phyloP scores from a whole-genome alignment of 1,140 invertebrate genomes.

The Drosophila nigromelanica region DNA sequence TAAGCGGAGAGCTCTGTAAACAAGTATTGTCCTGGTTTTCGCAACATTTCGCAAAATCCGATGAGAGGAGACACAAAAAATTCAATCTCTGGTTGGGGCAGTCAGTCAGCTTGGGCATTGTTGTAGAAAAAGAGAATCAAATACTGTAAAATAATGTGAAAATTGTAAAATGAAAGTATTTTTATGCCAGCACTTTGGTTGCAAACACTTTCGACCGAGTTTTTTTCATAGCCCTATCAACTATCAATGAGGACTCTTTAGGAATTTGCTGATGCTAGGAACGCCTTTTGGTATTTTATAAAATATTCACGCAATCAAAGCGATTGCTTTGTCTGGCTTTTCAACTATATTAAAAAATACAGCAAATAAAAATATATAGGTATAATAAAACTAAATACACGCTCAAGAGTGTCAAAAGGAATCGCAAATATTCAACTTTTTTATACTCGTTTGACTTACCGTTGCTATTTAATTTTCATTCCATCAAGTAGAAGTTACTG shows the following conservation, averaged over 20 bases:
- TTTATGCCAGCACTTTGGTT: slow-evolving; percentile 38
- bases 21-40: slow-evolving; percentile 43
- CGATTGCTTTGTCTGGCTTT: slow-evolving; percentile 24
- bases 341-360: neutral
- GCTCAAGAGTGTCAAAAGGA: slow-evolving; percentile 9
- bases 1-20: slow-evolving; percentile 49
- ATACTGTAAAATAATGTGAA: slow-evolving; percentile 56
- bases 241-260: slow-evolving; percentile 46
- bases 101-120: slow-evolving; percentile 23
- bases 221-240: slow-evolving; percentile 20
- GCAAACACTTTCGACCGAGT: slow-evolving; percentile 34
- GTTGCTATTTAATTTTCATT: slow-evolving; percentile 51
- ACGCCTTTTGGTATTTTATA: slow-evolving; percentile 31
- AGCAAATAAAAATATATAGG: neutral
- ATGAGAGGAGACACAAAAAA: slow-evolving; percentile 34
- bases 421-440: slow-evolving; percentile 6
- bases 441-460: neutral
- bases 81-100: slow-evolving; percentile 37
- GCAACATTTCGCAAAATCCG: slow-evolving; percentile 31
- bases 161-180: slow-evolving; percentile 53
- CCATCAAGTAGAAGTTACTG: slow-evolving; percentile 56
- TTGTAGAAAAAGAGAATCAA: slow-evolving; percentile 54
- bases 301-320: slow-evolving; percentile 41
- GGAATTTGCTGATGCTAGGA: neutral
- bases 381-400: slow-evolving; percentile 1